Conservation (phyloP, 2,113 vertebrate genomes). For the Struthio camelus region DNA sequence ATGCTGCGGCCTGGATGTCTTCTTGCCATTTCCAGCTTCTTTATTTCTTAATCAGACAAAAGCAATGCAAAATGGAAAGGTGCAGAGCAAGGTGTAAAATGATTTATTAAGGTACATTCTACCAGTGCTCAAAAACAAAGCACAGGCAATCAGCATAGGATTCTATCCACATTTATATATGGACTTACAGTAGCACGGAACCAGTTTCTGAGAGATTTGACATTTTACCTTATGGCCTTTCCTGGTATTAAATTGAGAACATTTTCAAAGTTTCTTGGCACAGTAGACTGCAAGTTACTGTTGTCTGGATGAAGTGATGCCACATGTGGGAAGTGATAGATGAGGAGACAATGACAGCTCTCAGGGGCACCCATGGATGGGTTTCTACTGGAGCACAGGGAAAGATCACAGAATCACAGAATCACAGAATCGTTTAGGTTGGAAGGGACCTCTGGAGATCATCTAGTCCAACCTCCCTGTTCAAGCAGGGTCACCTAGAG, state of each 20-base stretch:
- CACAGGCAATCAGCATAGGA: neutral
- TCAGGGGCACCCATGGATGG: accelerated
- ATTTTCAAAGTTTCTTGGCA: neutral
- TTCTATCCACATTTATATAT: neutral
- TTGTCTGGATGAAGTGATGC: neutral
- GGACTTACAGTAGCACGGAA: neutral
- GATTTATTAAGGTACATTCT: neutral
- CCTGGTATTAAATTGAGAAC: neutral
- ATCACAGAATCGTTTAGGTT: too few relatives aligned
- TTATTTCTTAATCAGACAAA: neutral
- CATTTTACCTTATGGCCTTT: neutral
- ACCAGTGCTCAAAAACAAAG: neutral
- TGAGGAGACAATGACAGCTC: neutral
- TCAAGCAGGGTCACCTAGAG: too few relatives aligned
- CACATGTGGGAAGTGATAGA: neutral
- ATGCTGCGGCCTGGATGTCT: neutral
- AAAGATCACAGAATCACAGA: too few relatives aligned
- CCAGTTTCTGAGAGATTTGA: neutral
- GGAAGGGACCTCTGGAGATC: too few relatives aligned
- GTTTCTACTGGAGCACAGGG: neutral
- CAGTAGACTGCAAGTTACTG: neutral
- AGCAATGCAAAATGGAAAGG: neutral
- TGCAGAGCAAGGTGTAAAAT: neutral
- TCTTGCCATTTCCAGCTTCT: neutral
- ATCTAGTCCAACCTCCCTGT: too few relatives aligned